Percentiles rank a stretch among this genome's conserved stretches.
phyloP scores from a whole-genome alignment of 64 coral and sea anemone genomes.

The Actinia tenebrosa region DNA sequence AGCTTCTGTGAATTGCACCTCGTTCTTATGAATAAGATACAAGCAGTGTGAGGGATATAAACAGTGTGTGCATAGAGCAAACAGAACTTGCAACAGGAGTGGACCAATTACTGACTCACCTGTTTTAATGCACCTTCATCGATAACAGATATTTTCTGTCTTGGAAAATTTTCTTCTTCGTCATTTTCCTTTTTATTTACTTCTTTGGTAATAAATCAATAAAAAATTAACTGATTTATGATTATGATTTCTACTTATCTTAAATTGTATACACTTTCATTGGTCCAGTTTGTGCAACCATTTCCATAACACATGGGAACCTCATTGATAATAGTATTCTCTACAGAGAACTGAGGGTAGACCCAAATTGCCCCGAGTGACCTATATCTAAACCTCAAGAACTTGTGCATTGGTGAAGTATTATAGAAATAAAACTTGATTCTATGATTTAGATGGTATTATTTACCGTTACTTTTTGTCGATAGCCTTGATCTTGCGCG shows the following conservation, averaged over 20 bases:
- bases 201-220: neutral
- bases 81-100: neutral
- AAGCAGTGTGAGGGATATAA: too few relatives aligned
- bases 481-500: neutral
- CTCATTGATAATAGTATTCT: too few relatives aligned
- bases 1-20: slow-evolving; percentile 61
- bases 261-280: too few relatives aligned
- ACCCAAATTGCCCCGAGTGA: too few relatives aligned
- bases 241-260: neutral
- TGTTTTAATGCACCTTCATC: slow-evolving; percentile 71
- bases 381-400: too few relatives aligned
- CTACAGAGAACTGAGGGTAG: too few relatives aligned
- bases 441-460: too few relatives aligned
- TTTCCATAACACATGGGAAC: too few relatives aligned
- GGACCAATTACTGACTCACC: slow-evolving; percentile 16
- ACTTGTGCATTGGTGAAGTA: too few relatives aligned
- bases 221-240: neutral
- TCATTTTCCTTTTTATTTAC: slow-evolving; percentile 35
- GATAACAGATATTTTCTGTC: slow-evolving; percentile 84
- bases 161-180: slow-evolving; percentile 65
- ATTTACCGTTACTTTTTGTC: too few relatives aligned
- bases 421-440: too few relatives aligned
- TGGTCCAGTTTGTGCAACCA: too few relatives aligned
- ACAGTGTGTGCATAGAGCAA: neutral
- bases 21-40: neutral